Base-by-base conservation (phyloP, 2,888 invertebrate species). In the Eilema sororculum region DNA sequence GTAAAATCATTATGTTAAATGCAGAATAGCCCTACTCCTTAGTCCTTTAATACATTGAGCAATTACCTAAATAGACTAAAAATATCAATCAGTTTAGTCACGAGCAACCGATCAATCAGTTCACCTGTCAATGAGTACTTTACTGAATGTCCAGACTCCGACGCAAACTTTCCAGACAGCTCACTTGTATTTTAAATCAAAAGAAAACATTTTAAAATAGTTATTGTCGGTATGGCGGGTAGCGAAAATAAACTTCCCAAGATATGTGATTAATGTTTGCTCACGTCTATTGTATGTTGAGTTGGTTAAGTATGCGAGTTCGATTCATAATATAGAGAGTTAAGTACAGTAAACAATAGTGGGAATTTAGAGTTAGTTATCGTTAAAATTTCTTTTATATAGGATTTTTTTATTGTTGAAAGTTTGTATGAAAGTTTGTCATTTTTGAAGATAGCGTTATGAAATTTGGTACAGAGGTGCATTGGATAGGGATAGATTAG, bases 81-180 rank as follows among this genome's bases (percentile, higher is more conserved):
- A 64, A 52, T 52, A 12, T 64, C 25, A 52, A n/a, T 56, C 12
- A 56, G 33, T 56, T 33, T 24, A 8, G 22, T 10, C 57, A 65
- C 33, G 56, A 56, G 56, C 24, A 52, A 24, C 33, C 37, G n/a
- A 56, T 66, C 62, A 67, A 71, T 71, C 70, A 71, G 33, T 52
- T 56, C 2, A 61, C 25, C 58, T 33, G 46, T 59, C 62, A 46
- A 33, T 65, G 33, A 20, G 24, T 52, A 37, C 65, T 60, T 33
- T 24, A 52, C 37, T 25, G 30, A 22, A 13, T 37, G 64, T 37
- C 28, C 28, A 37, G 59, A 68, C 41, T 52, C 52, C 24, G 20
- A 62, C 12, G 9, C 9, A 56, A 72, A 72, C 72, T 72, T 72
- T 68, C 66, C 72, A 72, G 72, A 72, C 72, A 66, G 72, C 59